Base-by-base conservation (phyloP, 1,140 invertebrate species). In the Meloidogyne floridensis region DNA sequence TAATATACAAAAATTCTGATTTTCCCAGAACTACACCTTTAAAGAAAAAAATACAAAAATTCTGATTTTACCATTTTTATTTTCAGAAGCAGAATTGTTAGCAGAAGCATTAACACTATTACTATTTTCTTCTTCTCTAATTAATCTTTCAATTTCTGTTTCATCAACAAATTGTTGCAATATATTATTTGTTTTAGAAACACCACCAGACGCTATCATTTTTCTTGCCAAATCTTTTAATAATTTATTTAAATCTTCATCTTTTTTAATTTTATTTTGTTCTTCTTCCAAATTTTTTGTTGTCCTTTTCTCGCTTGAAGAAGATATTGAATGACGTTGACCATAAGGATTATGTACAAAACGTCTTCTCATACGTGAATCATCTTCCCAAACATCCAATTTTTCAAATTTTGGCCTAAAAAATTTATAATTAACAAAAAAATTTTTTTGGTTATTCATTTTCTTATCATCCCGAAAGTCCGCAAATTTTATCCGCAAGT, bases 351-450 rank as follows among this genome's bases (percentile, higher is more conserved):
- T 98, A 85, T 95, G 95, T 20, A 99, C 94, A 90, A 99, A 94
- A 74, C 97, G 93, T 90, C 97, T 94, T 80, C 96, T 93, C 80
- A 97, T 92, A 53, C 97, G 92, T 32, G 95, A 96, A 92, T 99
- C 97, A 92, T 99, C 97, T 92, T 99, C 97, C 97, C 97, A 99
- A 75, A 95, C 94, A 91, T 99, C 97, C 80, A 99, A 92, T 91
- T 96, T 97, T 95, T 96, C 98, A 91, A 94, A 98, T 85, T 94
- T 93, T 85, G 91, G 91, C 79, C 92, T 88, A 54, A 84, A 84
- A 42, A 74, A 72, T 32, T 32, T 32, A 32, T 32, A 32, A 32
- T 32, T 32, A 32, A 32, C 2, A 32, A 32, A 32, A 32, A 32
- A 2, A 32, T 32, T 32, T 32, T 32, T 32, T 32, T 32, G 32